These are phyloP conservation scores for Drosophila auraria DNA, from an alignment of 1,140 invertebrate species.

Conservation along the genomic window DNA sequence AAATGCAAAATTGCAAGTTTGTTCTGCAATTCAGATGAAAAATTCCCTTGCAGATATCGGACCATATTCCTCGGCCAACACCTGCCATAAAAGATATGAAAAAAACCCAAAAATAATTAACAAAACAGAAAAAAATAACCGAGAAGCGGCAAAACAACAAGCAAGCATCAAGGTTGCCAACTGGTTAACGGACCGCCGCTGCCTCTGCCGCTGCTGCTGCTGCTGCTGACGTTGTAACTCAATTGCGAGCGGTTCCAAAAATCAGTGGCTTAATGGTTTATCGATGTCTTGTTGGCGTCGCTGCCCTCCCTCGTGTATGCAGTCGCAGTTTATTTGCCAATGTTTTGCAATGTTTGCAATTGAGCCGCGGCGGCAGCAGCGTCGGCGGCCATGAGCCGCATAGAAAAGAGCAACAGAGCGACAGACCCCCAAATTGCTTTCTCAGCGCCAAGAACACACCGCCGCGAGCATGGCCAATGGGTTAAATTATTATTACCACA, in stretches of 20 bases:
- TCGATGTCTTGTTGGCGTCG: slow-evolving; percentile 33
- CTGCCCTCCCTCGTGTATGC: slow-evolving; percentile 36
- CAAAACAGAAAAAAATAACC: slow-evolving; percentile 45
- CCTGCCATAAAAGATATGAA: slow-evolving; percentile 25
- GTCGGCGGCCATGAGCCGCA: slow-evolving; percentile 59
- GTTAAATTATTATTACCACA: slow-evolving; percentile 13
- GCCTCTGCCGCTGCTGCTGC: slow-evolving; percentile 4
- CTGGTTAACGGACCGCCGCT: slow-evolving; percentile 64
- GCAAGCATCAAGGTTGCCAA: slow-evolving; percentile 75
- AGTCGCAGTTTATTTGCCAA: slow-evolving; percentile 67
- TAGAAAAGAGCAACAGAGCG: slow-evolving; percentile 28
- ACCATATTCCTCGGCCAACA: slow-evolving; percentile 17
- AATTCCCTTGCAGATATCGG: slow-evolving; percentile 2
- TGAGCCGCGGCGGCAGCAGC: slow-evolving; percentile 25
- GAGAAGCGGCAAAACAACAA: slow-evolving; percentile 63
- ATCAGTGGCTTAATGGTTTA: slow-evolving; percentile 58
- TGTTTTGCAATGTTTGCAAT: slow-evolving; percentile 74
- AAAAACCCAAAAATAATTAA: slow-evolving; percentile 42
- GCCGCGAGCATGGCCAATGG: slow-evolving; percentile 28
- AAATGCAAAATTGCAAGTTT: neutral
- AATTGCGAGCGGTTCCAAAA: slow-evolving; percentile 67
- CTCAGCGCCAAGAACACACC: slow-evolving; percentile 52
- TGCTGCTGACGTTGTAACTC: slow-evolving; percentile 46
- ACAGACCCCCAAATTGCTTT: slow-evolving; percentile 37
- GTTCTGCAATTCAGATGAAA: neutral